phyloP scores from a whole-genome alignment of 1,140 invertebrate genomes.

The Melitaea cinxia region DNA sequence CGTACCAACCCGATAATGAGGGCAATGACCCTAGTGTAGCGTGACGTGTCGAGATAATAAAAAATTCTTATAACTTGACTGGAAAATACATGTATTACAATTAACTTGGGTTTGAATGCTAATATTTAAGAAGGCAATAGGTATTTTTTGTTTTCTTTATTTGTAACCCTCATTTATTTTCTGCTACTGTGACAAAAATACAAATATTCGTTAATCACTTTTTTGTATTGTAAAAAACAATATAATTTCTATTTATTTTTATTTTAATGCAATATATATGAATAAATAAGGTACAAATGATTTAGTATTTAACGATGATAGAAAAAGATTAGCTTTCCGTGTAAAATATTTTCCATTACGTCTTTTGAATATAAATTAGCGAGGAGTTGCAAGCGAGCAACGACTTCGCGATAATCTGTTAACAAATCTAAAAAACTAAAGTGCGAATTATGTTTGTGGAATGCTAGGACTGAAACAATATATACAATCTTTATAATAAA shows the following conservation, averaged over 20 bases:
- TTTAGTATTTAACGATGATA: too few relatives aligned
- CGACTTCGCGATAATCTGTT: slow-evolving; percentile 41
- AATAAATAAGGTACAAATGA: too few relatives aligned
- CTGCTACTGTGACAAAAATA: neutral
- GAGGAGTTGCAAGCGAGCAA: slow-evolving; percentile 42
- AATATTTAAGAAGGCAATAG: neutral
- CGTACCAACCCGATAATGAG: slow-evolving; percentile 67
- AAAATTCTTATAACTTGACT: slow-evolving; percentile 39
- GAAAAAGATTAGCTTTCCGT: too few relatives aligned
- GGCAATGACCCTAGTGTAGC: slow-evolving; percentile 65
- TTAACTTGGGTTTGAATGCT: slow-evolving; percentile 1
- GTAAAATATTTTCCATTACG: slow-evolving; percentile 8
- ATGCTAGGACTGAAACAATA: neutral
- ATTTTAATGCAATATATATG: too few relatives aligned
- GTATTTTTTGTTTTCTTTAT: slow-evolving; percentile 2
- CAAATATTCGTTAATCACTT: neutral
- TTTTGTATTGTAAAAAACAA: neutral
- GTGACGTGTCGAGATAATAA: slow-evolving; percentile 55
- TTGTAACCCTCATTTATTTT: neutral
- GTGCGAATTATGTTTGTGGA: slow-evolving; percentile 36
- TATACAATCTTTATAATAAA: neutral
- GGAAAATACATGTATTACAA: slow-evolving; percentile 27
- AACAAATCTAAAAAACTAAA: slow-evolving; percentile 50
- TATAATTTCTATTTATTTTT: too few relatives aligned
- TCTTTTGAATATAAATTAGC: slow-evolving; percentile 50